phyloP scores from a whole-genome alignment of 2,888 invertebrate genomes.

The Girardia tigrina region DNA sequence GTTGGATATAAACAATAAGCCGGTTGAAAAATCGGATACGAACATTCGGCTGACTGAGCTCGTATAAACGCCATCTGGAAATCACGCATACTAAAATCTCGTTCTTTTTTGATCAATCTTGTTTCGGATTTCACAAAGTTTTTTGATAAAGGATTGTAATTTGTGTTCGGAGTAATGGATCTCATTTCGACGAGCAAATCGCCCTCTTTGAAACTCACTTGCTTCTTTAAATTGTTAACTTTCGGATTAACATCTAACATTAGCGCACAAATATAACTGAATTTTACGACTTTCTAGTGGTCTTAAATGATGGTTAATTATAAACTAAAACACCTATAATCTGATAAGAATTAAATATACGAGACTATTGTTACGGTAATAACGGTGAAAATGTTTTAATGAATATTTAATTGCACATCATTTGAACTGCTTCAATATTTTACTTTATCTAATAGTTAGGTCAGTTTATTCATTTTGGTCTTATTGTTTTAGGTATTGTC shows the following conservation, averaged over 20 bases:
- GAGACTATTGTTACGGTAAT: no score
- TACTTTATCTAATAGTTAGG: no score
- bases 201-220: background rate
- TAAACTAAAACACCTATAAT: no score
- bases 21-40: background rate
- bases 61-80: background rate
- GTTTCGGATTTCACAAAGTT: background rate
- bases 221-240: background rate
- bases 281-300: no score
- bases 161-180: background rate
- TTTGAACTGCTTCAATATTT: no score
- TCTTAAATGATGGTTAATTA: no score
- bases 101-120: background rate
- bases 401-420: no score
- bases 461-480: no score
- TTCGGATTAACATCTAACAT: background rate
- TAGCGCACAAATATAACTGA: no score
- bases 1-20: constrained; percentile 12
- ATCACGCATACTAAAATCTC: background rate
- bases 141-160: background rate
- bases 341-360: no score
- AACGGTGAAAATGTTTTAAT: no score
- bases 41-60: background rate
- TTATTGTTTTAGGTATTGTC: no score
- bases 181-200: background rate